Evolutionary conservation across 2,888 invertebrate species (phyloP), one percentile per base, ranked within the genome.

Genomic region (Andrena fulva): DNA sequence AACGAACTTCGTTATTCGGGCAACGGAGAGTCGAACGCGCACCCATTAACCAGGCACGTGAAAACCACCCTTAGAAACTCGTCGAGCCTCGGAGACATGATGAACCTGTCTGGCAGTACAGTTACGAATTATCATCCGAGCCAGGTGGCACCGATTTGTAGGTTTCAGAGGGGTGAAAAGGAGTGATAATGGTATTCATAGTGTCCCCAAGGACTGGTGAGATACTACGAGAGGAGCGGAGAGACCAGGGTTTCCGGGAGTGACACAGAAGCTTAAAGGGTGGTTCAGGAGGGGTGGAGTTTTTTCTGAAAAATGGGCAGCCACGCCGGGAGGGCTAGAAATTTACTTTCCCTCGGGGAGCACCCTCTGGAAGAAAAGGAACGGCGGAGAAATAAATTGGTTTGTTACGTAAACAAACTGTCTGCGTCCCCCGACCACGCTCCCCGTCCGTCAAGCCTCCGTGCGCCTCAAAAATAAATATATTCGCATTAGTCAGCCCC

Each of bases 361-460:
- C 50, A n/a, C 12, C 64, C 27, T 27, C 64, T 27, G 62, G 10
- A 52, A 71, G 33, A 48, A 66, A 70, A 71, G 71, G 66, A 33
- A 67, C 64, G 27, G 29, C 68, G 54, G n/a, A 20, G 85, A 82
- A 79, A 85, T 83, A 85, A 85, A 85, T 85, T 86, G 86, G 83
- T 86, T 85, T 86, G 86, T 86, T 85, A 83, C 83, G 72, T 73
- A 86, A 86, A 85, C 83, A 85, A 86, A 85, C 82, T 75, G 77
- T 73, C 76, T 62, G 77, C 71, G 54, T 64, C 76, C 29, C 54
- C 63, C 16, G 66, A 48, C 20, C 8, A 42, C 42, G 35, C 63
- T 42, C 50, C 29, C 52, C 76, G 73, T 73, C 75, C 63, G 66
- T 84, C 82, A 66, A 31, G 29, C 62, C 52, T 20, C n/a, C 16